Conservation (phyloP, 2,888 invertebrate genomes). For the Scaptomyza caliginosa region DNA sequence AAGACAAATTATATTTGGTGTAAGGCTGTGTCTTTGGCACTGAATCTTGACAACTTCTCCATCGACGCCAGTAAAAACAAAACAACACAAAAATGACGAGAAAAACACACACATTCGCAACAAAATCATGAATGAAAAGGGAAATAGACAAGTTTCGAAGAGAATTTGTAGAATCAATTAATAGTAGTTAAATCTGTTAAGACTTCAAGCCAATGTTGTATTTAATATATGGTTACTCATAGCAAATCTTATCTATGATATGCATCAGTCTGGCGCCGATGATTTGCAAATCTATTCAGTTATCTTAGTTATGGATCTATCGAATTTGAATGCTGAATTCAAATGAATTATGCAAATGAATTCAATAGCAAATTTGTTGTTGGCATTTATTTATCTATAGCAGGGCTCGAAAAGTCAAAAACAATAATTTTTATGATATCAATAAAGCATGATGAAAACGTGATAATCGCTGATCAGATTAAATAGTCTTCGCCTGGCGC, state of each 20-base stretch:
- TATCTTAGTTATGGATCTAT: conserved; percentile 69
- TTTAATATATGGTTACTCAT: conserved; percentile 57
- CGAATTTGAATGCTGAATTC: conserved; percentile 49
- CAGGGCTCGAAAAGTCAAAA: conserved; percentile 56
- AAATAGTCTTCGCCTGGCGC: conserved; percentile 75
- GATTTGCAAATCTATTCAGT: conserved; percentile 68
- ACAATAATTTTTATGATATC: conserved; percentile 79
- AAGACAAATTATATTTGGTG: conserved; percentile 61
- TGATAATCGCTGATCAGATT: conserved; percentile 80
- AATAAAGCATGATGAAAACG: conserved; percentile 81
- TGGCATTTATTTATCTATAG: conserved; percentile 56
- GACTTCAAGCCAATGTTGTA: not conserved
- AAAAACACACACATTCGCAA: not conserved
- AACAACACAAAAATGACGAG: too few relatives aligned
- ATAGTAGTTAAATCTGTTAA: conserved; percentile 9
- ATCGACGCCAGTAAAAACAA: not conserved
- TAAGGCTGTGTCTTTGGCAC: conserved; percentile 28
- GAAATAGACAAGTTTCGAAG: conserved; percentile 14
- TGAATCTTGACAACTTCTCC: conserved; percentile 46
- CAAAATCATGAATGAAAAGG: conserved; percentile 40
- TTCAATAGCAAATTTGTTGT: conserved; percentile 66
- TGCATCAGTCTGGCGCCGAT: conserved; percentile 59
- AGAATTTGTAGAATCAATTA: conserved; percentile 38
- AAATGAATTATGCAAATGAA: conserved; percentile 73
- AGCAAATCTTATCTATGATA: conserved; percentile 61